Base-by-base conservation (phyloP, 2,113 vertebrate genomes). In the Albula goreensis region DNA sequence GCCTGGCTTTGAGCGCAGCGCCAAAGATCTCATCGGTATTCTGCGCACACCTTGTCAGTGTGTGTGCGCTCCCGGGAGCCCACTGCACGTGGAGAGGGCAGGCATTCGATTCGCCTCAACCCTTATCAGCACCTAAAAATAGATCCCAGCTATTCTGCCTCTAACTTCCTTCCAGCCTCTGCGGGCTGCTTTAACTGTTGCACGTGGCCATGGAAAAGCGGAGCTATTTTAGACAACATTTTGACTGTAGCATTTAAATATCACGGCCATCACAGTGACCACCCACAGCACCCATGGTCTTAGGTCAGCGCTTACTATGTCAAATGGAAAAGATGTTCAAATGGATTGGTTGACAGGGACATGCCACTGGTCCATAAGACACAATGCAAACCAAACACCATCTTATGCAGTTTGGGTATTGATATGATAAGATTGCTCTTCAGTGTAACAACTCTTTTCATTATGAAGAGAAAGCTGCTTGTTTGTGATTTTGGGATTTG, bases 41-140 rank as follows among this genome's bases (percentile, higher is more conserved):
- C 78, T 19, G 78, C 41, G 15, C 78, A 80, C 78, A 80, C 50
- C 50, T 17, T 50, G 6, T 9, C 19, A 2, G 17, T 19, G 48
- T 4, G 41, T 48, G 50, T 80, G 50, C 78, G 3, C 50, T 48
- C 78, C 78, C 17, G 48, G 41, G 41, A 80, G 78, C 50, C 78
- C 19, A 48, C 3, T 7, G 25, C 70, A 74, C 70, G 41, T 80
- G 78, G 50, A 22, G 10, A 9, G 10, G 50, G 50, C 80, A 53
- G 80, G 48, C 57, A 15, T 63, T 57, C 12, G 78, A 74, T 82
- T 81, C 4, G 50, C 31, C 52, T 85, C 78, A 22, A 31, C 50
- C 56, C 85, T 81, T 78, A 63, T 52, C 78, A n/a, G 79, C 5
- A 48, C n/a, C 80, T 74, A 82, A 86, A 86, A 82, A 86, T 86